Conservation (phyloP, 2,797 vertebrate genomes). For the Poecilia picta region DNA sequence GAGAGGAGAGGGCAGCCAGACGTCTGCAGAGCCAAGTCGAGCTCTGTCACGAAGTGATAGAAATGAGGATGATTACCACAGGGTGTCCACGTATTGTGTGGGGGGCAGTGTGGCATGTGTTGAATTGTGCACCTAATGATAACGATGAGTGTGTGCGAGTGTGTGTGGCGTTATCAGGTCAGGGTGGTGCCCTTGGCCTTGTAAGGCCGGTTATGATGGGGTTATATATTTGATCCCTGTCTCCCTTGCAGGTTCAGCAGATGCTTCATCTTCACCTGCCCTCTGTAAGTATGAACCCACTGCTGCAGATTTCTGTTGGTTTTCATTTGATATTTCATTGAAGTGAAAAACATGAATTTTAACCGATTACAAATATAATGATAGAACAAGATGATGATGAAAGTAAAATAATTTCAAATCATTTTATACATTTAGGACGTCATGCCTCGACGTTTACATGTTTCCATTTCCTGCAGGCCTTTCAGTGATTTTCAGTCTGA, state of each 20-base stretch:
- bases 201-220: slow-evolving; percentile 69
- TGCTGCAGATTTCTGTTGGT: slow-evolving; percentile 1
- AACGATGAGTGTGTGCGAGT: slow-evolving; percentile 28
- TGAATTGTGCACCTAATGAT: slow-evolving; percentile 31
- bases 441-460: not conserved
- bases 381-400: not conserved
- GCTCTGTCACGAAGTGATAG: slow-evolving; percentile 56
- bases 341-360: not conserved
- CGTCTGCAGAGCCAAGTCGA: slow-evolving; percentile 45
- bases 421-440: not conserved
- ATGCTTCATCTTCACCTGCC: slow-evolving; percentile 60
- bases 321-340: slow-evolving; percentile 6
- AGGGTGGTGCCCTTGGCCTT: slow-evolving; percentile 74
- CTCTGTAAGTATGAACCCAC: slow-evolving; percentile 59
- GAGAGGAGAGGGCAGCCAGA: slow-evolving; percentile 56
- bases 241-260: slow-evolving; percentile 52
- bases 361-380: not conserved
- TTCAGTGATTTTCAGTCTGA: slow-evolving; percentile 15
- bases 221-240: slow-evolving; percentile 79
- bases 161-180: slow-evolving; percentile 48
- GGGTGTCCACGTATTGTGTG: slow-evolving; percentile 26
- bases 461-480: slow-evolving; percentile 35
- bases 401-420: not conserved
- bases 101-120: slow-evolving; percentile 11
- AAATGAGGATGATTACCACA: slow-evolving; percentile 50